Evolutionary conservation across 1,140 invertebrate genomes (phyloP), one percentile per base, ranked within the genome.

Genomic region (Philopotamus ludificatus): DNA sequence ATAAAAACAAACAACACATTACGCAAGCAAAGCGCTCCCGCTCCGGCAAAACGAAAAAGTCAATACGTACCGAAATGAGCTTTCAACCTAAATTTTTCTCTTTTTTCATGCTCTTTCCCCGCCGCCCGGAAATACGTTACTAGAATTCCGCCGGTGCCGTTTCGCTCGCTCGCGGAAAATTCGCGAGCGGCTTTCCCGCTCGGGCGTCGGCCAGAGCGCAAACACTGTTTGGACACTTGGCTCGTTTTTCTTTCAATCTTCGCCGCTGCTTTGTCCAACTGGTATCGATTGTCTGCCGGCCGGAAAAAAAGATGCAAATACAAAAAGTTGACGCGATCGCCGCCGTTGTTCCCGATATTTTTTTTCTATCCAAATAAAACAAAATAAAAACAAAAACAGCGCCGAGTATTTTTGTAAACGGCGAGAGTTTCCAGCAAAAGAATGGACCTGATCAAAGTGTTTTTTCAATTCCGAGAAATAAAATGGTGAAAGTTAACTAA

Each of bases 1-100:
- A 47, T 47, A 47, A 54, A 25, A 54, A 4, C 21, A 54, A 54
- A 54, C 22, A 23, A 23, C 51, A 34, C 22, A 60, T 60, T 60
- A 60, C 41, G 57, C 23, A 60, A 60, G 57, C 57, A 22, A 28
- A 47, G 41, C 23, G n/a, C 22, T 34, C 15, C 3, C n/a, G n/a
- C n/a, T n/a, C n/a, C n/a, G n/a, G 41, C 16, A 16, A 21, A 21
- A 47, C 57, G 57, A 47, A 60, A 60, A 60, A 60, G 57, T 60
- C 57, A 60, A 60, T 60, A 60, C 54, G 42, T 8, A 22, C 18
- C 57, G 44, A 60, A 60, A 60, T 60, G 57, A 60, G 57, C 57
- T 60, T 47, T 47, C 55, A 26, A 47, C 57, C 20, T 8, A 42
- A 34, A 34, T 34, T 34, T 34, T 34, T 4, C 28, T 34, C n/a